Evolutionary conservation across 2,888 invertebrate species (phyloP).

Genomic region (Blastobasis adustella): DNA sequence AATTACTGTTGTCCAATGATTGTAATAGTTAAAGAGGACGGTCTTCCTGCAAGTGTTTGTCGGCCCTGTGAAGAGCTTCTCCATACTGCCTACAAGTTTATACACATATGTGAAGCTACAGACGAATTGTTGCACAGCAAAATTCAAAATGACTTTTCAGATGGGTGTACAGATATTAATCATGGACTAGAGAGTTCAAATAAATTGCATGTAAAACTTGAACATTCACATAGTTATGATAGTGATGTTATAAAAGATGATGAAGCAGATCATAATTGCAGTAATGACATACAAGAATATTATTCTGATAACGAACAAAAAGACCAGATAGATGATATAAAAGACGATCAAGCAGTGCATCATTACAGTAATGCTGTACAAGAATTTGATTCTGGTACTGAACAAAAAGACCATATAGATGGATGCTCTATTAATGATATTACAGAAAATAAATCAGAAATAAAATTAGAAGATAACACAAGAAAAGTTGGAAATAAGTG

Average conservation of each 20-base stretch:
- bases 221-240: conserved; percentile 20
- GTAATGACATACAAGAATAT: not conserved
- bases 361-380: no score
- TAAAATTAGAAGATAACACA: not conserved
- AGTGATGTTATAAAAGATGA: conserved; percentile 17
- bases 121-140: conserved; percentile 37
- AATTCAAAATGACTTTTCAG: not conserved
- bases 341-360: no score
- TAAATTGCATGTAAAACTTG: conserved; percentile 35
- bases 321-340: no score
- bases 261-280: conserved; percentile 10
- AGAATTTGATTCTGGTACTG: no score
- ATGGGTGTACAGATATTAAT: conserved; percentile 5
- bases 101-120: conserved; percentile 43
- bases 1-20: conserved; percentile 44
- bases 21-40: conserved; percentile 34
- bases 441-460: conserved; percentile 4
- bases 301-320: no score
- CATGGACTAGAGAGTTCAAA: conserved; percentile 10
- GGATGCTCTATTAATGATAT: conserved; percentile 3
- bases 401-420: not conserved
- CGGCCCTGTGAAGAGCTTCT: conserved; percentile 35
- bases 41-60: conserved; percentile 42
- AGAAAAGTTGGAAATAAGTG: conserved; percentile 2
- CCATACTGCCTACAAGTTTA: conserved; percentile 35